Base-by-base conservation (phyloP, 2,797 vertebrate species). In the Brachyrhaphis roseni region DNA sequence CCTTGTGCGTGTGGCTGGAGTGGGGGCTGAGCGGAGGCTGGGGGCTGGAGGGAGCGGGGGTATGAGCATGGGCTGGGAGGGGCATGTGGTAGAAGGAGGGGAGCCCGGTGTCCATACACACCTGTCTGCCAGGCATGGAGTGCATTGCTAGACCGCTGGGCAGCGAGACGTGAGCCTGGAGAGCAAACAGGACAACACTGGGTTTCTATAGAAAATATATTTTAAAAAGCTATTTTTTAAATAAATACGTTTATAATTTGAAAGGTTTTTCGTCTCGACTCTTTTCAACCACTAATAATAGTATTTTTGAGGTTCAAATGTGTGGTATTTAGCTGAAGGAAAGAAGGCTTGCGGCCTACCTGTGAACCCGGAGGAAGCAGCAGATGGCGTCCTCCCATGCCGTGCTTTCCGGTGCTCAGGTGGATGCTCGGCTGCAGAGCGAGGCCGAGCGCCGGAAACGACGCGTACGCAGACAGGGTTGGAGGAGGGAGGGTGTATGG, bases 281-380 rank as follows among this genome's bases (percentile, higher is more conserved):
- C 26, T 23, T 39, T 8, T 18, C 47, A 73, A 12, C 68, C 23
- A 26, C 3, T 23, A 28, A 26, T 12, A 11, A 68, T 26, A 4
- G 64, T 43, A 41, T 43, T 26, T 68, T 6, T 68, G 8, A 41
- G 26, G n/a, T 16, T 16, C 0, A 46, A 26, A 13, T 26, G 3
- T 12, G 10, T 12, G 3, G 10, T 23, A 51, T 73, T 34, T 6
- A 51, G 45, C 28, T 31, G 43, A 49, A 34, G 28, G 6, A 5
- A 11, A 18, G 0, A 28, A 45, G 72, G 51, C 41, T 70, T 53
- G 1, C 46, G 34, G 8, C 20, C 2, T 93, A 99, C 98, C 97
- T 99, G 98, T 88, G 96, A 96, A 92, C 94, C 96, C 64, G 96
- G 81, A 78, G 95, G 95, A 95, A 99, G 88, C 86, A 97, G 94